Evolutionary conservation across 1,140 invertebrate species (phyloP), one percentile per base, ranked within the genome.

Genomic region (Eriosoma lanigerum): DNA sequence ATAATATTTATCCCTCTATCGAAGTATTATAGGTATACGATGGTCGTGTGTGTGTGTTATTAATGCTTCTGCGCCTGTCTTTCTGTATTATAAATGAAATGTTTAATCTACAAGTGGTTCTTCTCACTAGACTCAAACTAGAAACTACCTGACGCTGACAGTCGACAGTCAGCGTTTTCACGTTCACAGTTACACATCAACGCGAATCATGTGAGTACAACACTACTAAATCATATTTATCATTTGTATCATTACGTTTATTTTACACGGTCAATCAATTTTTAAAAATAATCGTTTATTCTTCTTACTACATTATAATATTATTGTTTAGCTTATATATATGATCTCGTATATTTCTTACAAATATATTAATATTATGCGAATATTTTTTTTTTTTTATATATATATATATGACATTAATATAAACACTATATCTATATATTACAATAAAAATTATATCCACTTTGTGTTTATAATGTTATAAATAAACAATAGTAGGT

Each of bases 101-200:
- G 32, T 75, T 54, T 75, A 78, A 78, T 78, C 75, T 60, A 78
- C 75, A 78, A 78, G 75, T 78, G 75, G 75, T 78, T 78, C 56
- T 78, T 78, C 72, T 78, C 75, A 48, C 44, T 12, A 12, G 44
- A 62, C 75, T n/a, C 56, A 17, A 58, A 44, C 54, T 48, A 62
- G 38, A 56, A 48, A 78, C 75, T 60, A 78, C 54, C 75, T 78
- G 75, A n/a, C n/a, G n/a, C n/a, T n/a, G n/a, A n/a, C n/a, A n/a
- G n/a, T n/a, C n/a, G n/a, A 60, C 56, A 78, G 75, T 78, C 75
- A 21, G 15, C 56, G 75, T 78, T 78, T 78, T 78, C 54, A 60
- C 75, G 75, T 78, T 78, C 75, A 62, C 75, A 78, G 75, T 44
- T 13, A n/a, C 38, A 62, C 75, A 78, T 78, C 75, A 60, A 38